Base-by-base conservation (phyloP, 2,888 invertebrate genomes). In the Dicyrtoma fusca region DNA sequence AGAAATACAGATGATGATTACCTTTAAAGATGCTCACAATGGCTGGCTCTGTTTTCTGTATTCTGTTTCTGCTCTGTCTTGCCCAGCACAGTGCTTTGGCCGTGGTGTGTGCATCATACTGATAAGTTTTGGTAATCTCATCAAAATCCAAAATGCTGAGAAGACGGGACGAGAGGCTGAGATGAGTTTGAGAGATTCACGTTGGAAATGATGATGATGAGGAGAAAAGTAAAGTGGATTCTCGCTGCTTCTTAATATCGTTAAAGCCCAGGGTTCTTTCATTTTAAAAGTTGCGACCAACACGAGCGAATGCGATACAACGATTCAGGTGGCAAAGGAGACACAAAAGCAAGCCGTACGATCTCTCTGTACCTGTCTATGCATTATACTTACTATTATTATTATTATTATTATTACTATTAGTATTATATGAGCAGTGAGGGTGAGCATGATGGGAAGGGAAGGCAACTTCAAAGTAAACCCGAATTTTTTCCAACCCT, bases 241-340 rank as follows among this genome's bases (percentile, higher is more conserved):
- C 34, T 42, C 21, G 45, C 45, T 26, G 47, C 57, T 57, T 57
- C 57, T 57, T 57, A 57, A 57, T 57, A 57, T 57, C 23, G 14
- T 57, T 57, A 64, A 64, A 49, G 65, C 53, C 65, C 34, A 65
- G 34, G 53, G 65, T 26, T 53, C 65, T 65, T 17, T 64, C 14
- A 17, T 49, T 17, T 44, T 23, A 11, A 42, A 63, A 19, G 11
- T 14, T 64, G 44, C 44, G 23, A 63, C 57, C 25, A 57, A 57
- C 57, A 57, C 57, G 25, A 25, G 64, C 23, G 57, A 25, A 1
- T 25, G 53, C 11, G 21, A 21, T 53, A 53, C 17, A 53, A 42
- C 26, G 65, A 65, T 65, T 65, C 49, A 51, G 65, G 65, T 65
- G 65, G 65, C 65, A 65, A 65, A 49, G 53, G 23, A 14, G 10